Base-by-base conservation (phyloP, 1,140 invertebrate species). In the Druon quercuslanigerum region DNA sequence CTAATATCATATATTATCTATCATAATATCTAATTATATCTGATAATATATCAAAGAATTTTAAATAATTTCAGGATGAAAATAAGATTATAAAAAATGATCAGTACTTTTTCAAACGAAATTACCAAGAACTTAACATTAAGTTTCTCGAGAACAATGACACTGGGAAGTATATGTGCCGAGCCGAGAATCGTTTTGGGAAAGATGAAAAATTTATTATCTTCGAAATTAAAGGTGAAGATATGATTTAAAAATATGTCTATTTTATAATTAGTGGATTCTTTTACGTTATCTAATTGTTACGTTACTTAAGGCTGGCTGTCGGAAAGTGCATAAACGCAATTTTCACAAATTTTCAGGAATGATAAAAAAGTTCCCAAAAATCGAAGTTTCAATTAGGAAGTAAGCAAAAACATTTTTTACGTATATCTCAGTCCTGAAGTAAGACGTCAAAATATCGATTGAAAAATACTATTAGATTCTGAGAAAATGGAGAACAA, bases 211-310 rank as follows among this genome's bases (percentile, higher is more conserved):
- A 81, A 20, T 90, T 79, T 70, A 80, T 87, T 50, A 84, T 82
- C 0, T 90, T 93, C n/a, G 71, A 80, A 20, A 86, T 94, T 0
- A 83, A 89, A 75, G 91, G 93, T 85, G 90, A 88, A 54, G 83
- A 1, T 40, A 66, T 66, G 2, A 20, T 19, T 12, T 5, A 1
- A 19, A 56, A 56, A 56, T 19, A 13, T 19, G 0, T 4, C 11
- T 19, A 19, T 56, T 20, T 19, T 56, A 19, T 56, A 8, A 12
- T 20, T 12, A 56, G 8, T 9, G 0, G 25, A 56, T 56, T 56
- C 9, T 56, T 56, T 56, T 6, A 17, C 14, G 51, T 40, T 40
- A 40, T 40, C 3, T 40, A 40, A 40, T 40, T 40, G 40, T 40
- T 0, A 52, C 54, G 50, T 50, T 33, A 25, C 25, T 19, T 1